These are phyloP conservation scores for Herminia tarsipennalis DNA, from an alignment of 2,888 invertebrate genomes.

Conservation along the genomic window DNA sequence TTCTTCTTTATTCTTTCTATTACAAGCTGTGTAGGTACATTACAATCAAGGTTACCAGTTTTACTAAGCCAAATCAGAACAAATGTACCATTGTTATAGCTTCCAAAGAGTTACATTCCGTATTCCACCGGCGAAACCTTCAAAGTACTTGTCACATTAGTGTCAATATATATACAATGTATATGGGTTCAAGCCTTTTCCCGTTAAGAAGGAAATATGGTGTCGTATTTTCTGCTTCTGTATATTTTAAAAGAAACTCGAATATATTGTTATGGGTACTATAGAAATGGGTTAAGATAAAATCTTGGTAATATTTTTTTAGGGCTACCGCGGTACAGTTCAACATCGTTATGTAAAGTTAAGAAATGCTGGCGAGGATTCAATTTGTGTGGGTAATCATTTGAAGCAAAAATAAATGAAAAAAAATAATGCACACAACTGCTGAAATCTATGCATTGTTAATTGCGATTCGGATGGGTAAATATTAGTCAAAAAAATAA, in stretches of 20 bases:
- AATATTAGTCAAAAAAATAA: too few species aligned
- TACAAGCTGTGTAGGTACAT: too few species aligned
- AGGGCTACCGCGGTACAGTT: too few species aligned
- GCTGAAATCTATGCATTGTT: too few species aligned
- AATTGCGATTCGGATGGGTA: too few species aligned
- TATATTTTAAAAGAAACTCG: conserved; percentile 9
- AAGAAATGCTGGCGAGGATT: too few species aligned
- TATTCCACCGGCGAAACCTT: conserved; percentile 10
- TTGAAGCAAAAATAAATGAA: too few species aligned
- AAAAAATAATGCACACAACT: too few species aligned
- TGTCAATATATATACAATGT: conserved; percentile 2
- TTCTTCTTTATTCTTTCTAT: too few species aligned
- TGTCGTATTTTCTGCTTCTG: conserved; percentile 8
- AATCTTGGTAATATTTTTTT: neutral
- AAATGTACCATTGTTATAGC: neutral
- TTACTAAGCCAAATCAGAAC: conserved; percentile 1
- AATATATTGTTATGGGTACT: neutral
- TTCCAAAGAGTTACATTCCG: conserved; percentile 8
- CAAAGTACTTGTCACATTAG: conserved; percentile 16
- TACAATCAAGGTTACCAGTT: too few species aligned
- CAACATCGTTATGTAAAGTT: too few species aligned
- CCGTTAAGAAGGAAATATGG: conserved; percentile 11
- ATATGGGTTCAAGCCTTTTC: conserved; percentile 8
- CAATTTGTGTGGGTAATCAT: too few species aligned
- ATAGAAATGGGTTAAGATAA: neutral